Percentiles rank a stretch among this genome's conserved stretches.
These are phyloP conservation scores for Prionace glauca DNA, from an alignment of 2,797 vertebrate species.

Conservation along the genomic window DNA sequence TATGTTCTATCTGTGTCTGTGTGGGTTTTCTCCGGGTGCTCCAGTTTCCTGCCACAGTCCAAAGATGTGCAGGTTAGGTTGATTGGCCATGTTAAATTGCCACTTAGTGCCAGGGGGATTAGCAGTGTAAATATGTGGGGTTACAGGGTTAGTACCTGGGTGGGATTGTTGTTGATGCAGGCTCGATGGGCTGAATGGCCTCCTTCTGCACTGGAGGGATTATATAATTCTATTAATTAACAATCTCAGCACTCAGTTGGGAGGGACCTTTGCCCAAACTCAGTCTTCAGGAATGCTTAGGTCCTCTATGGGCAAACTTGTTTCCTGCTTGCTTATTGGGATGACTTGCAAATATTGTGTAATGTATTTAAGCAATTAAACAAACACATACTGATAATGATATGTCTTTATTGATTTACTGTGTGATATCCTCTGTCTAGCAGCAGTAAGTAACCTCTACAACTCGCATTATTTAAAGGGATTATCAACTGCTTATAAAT, in stretches of 20 bases:
- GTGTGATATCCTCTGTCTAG: not conserved
- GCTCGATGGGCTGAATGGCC: too few relatives aligned
- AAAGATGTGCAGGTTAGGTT: too few relatives aligned
- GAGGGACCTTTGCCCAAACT: not conserved
- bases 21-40: too few relatives aligned
- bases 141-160: too few relatives aligned
- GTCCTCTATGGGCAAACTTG: not conserved
- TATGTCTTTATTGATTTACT: not conserved
- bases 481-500: not conserved
- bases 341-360: not conserved
- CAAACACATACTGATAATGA: not conserved
- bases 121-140: too few relatives aligned
- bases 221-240: not conserved
- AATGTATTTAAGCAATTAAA: conserved; percentile 3
- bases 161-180: too few relatives aligned
- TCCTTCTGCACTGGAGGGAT: too few relatives aligned
- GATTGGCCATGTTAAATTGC: too few relatives aligned
- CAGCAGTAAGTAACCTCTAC: not conserved
- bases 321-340: not conserved
- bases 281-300: not conserved
- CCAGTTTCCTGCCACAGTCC: too few relatives aligned
- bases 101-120: too few relatives aligned
- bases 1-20: too few relatives aligned
- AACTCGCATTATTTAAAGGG: not conserved
- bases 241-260: not conserved